A percentile compares a stretch with the other conserved stretches of the same genome.
Evolutionary conservation across 2,888 invertebrate species (phyloP).

Genomic region (Deilephila porcellus): DNA sequence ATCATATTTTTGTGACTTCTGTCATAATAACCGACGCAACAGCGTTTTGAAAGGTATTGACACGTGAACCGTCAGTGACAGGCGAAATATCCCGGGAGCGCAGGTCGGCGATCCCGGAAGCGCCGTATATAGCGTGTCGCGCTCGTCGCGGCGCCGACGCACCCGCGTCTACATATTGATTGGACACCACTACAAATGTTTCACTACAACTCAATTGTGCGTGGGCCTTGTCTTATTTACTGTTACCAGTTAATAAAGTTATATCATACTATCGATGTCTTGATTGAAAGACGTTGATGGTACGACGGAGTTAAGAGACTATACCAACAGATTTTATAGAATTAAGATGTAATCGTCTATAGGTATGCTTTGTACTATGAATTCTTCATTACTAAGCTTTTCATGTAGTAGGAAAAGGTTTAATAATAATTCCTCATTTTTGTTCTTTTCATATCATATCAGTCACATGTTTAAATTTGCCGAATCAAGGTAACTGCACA

Average conservation of each 20-base stretch:
- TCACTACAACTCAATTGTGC: background rate
- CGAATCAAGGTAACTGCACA: too few species aligned
- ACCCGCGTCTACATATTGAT: conserved; percentile 23
- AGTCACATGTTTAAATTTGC: too few species aligned
- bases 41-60: background rate
- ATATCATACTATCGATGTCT: background rate
- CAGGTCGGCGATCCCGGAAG: conserved; percentile 71
- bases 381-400: too few species aligned
- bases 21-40: too few species aligned
- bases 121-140: conserved; percentile 58
- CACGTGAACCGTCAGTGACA: conserved; percentile 32
- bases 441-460: too few species aligned
- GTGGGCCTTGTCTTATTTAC: background rate
- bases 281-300: background rate
- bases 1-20: too few species aligned
- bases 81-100: conserved; percentile 49
- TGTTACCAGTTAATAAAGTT: background rate
- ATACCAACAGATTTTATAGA: background rate
- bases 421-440: too few species aligned
- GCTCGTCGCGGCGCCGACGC: conserved; percentile 32
- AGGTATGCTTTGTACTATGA: too few species aligned
- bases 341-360: background rate
- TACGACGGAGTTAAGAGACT: background rate
- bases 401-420: too few species aligned
- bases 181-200: conserved; percentile 7